Evolutionary conservation across 2,113 vertebrate genomes (phyloP), one percentile per base, ranked within the genome.

Genomic region (Ailuropoda melanoleuca): DNA sequence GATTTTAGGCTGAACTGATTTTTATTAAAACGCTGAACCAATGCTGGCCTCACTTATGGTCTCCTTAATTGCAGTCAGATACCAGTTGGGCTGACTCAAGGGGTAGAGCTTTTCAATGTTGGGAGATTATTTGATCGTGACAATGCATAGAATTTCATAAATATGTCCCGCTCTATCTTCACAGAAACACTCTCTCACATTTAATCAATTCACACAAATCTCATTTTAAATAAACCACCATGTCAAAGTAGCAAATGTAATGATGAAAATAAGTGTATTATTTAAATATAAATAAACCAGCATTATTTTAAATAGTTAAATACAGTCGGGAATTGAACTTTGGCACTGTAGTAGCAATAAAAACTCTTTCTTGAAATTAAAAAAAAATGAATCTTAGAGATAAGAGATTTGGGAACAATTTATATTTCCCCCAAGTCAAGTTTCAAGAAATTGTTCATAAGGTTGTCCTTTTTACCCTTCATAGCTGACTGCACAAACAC

Each of bases 1-100:
- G 86, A 97, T 98, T 98, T 98, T 88, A 98, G 95, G 93, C 89
- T 97, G 96, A 98, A 98, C 82, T 95, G 88, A 98, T 98, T 98
- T 99, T 97, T 98, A 95, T 98, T 88, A 68, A 94, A 98, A 97
- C 97, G 89, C 60, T 97, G 96, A 98, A 97, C 84, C 92, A 95
- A 7, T 3, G 4, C 80, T 97, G 96, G 95, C 80, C 97, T 98
- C 95, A 81, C 74, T 97, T 97, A 96, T 95, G 86, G 95, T 95
- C 95, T 97, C 95, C 84, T 98, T 98, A 98, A 97, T 88, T 97
- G 85, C 94, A 97, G 88, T 82, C 93, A 98, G 86, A 86, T 80
- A 97, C 58, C 88, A 96, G 88, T 92, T 95, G 96, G 97, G 97
- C 95, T 97, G 1, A 18, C 74, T 94, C 66, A 29, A 98, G 95